These are phyloP conservation scores for Sesamia nonagrioides DNA, from an alignment of 1,140 invertebrate genomes.

Conservation along the genomic window DNA sequence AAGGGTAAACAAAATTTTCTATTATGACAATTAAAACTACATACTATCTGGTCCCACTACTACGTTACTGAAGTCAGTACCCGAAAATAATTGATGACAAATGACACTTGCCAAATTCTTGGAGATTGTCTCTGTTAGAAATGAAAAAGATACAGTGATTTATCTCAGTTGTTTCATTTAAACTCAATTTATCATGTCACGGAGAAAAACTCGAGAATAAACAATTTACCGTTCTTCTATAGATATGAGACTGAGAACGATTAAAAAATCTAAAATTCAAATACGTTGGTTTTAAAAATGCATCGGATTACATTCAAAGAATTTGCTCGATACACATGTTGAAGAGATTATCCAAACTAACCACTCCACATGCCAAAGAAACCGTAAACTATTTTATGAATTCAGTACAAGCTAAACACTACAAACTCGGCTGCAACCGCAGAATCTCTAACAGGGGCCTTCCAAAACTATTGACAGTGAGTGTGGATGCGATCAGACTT, in stretches of 20 bases:
- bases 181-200: slow-evolving; percentile 45
- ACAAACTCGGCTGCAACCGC: slow-evolving; percentile 75
- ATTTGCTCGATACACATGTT: slow-evolving; percentile 63
- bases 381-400: slow-evolving; percentile 80
- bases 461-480: slow-evolving; percentile 87
- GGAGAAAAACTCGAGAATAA: slow-evolving; percentile 3
- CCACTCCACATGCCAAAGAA: slow-evolving; percentile 73
- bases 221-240: neutral
- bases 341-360: slow-evolving; percentile 66
- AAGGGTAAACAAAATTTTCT: too few species aligned
- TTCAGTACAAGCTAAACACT: slow-evolving; percentile 78
- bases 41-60: neutral
- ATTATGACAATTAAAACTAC: neutral
- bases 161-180: slow-evolving; percentile 44
- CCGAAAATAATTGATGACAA: slow-evolving; percentile 33
- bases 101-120: slow-evolving; percentile 39
- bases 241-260: neutral
- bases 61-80: slow-evolving; percentile 23
- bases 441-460: slow-evolving; percentile 83
- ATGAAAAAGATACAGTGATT: slow-evolving; percentile 42
- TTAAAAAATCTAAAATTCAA: slow-evolving; percentile 4
- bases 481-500: slow-evolving; percentile 86
- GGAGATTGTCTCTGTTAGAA: slow-evolving; percentile 33
- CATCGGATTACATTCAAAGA: slow-evolving; percentile 11
- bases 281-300: neutral